A percentile compares a stretch with the other conserved stretches of the same genome.
Evolutionary conservation across 2,797 vertebrate genomes (phyloP).

Genomic region (Erpetoichthys calabaricus): DNA sequence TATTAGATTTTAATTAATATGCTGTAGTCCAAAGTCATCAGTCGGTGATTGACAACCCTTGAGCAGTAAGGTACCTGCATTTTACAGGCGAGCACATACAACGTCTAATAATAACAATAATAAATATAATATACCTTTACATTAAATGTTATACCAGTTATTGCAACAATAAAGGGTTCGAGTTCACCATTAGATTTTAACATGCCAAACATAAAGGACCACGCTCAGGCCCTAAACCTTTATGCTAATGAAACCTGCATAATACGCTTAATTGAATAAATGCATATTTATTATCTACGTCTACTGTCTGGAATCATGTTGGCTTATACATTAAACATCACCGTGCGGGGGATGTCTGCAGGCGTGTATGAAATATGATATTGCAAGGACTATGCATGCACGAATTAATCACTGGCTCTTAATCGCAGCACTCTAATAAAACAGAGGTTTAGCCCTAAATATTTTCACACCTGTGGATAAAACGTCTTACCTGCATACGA

Average conservation of each 20-base stretch:
- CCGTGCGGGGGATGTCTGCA: constrained; percentile 43
- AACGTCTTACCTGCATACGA: constrained; percentile 34
- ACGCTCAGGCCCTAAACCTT: constrained; percentile 52
- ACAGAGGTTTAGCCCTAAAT: constrained; percentile 31
- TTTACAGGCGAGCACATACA: too few relatives aligned
- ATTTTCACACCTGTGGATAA: constrained; percentile 35
- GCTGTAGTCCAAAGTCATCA: too few relatives aligned
- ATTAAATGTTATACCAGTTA: not conserved
- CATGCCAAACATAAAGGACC: constrained; percentile 48
- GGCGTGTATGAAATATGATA: constrained; percentile 56
- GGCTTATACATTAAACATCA: constrained; percentile 68
- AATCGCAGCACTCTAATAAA: constrained; percentile 35
- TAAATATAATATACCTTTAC: too few relatives aligned
- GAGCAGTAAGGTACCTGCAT: too few relatives aligned
- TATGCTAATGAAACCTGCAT: constrained; percentile 54
- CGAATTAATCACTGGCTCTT: constrained; percentile 45
- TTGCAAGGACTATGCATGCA: constrained; percentile 42
- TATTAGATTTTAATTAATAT: too few relatives aligned
- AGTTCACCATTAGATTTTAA: constrained; percentile 50
- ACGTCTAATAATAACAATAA: too few relatives aligned
- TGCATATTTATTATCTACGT: constrained; percentile 63
- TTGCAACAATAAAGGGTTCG: constrained; percentile 19
- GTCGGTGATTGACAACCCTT: too few relatives aligned
- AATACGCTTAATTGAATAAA: constrained; percentile 69
- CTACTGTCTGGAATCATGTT: constrained; percentile 43